Evolutionary conservation across 2,113 vertebrate genomes (phyloP), one percentile per base, ranked within the genome.

Genomic region (Pteronura brasiliensis): DNA sequence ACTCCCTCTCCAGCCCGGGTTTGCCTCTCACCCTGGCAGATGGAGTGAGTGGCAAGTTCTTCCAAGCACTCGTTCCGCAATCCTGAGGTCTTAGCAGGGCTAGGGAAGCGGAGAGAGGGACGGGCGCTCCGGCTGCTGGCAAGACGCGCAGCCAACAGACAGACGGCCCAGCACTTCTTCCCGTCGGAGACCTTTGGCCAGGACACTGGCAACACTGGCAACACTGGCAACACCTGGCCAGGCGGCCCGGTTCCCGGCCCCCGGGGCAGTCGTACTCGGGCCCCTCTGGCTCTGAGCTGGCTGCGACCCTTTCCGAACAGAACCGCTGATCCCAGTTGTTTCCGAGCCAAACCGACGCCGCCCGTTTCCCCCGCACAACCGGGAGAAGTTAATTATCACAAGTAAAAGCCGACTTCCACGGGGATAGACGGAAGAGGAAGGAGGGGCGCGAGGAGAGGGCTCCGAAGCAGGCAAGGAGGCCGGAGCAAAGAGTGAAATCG

Each of bases 141-240:
- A 29, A 10, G 34, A 59, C 14, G 3, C 42, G 6, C 63, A 18
- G 80, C 34, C 29, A 42, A 57, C 34, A 34, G 27, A 36, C 69
- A 42, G 76, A 20, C 63, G 17, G 74, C 14, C 47, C 69, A n/a
- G 25, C 42, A 6, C 34, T 21, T 92, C 87, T 55, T 83, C 52
- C 83, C 1, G 29, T 61, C 71, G 0, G 2, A 69, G 82, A n/a
- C 42, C 21, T 9, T 1, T 17, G 29, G n/a, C 61, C 82, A 72
- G 86, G 71, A 31, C 25, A 9, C 63, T 8, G 44, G 87, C 90
- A 47, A 85, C 63, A 63, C n/a, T 59, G 44, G 87, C 90, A 47
- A 85, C 63, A 63, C n/a, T 59, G 4, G 49, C 84, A 91, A 91
- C 84, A 93, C 93, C 98, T 97, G 91, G 85, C 76, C 44, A 9